Evolutionary conservation across 92 coral and sea anemone genomes (phyloP).

Genomic region (Parazoanthus atlanticus): DNA sequence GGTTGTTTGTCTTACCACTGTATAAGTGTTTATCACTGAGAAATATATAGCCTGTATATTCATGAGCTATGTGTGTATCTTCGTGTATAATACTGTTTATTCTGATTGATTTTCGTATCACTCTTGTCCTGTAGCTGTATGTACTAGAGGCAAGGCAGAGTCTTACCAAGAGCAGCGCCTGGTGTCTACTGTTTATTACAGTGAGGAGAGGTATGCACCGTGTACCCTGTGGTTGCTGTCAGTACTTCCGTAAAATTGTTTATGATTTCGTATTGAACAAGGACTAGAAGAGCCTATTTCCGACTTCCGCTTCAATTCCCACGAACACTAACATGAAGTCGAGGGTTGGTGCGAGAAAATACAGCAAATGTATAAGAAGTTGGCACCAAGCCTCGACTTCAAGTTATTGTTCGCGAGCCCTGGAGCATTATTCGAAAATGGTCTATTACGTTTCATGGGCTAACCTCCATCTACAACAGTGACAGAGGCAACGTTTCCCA

Average conservation of each 20-base stretch:
- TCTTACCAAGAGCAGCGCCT: constrained; percentile 75
- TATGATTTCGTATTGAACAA: background rate
- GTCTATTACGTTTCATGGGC: background rate
- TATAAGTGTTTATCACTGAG: no score
- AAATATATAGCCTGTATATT: background rate
- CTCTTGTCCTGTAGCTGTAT: constrained; percentile 52
- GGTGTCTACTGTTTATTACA: constrained; percentile 79
- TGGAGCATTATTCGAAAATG: no score
- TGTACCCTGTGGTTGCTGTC: background rate
- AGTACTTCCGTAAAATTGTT: background rate
- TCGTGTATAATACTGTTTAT: background rate
- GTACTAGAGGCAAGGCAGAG: constrained; percentile 67
- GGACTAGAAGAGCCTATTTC: background rate
- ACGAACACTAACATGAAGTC: no score
- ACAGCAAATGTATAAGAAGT: no score
- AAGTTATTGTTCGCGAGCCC: no score
- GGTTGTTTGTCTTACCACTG: background rate
- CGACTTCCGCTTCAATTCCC: no score
- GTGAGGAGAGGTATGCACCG: constrained; percentile 82
- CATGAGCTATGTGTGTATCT: background rate
- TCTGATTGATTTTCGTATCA: background rate
- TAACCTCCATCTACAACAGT: background rate
- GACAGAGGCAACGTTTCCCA: background rate
- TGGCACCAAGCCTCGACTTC: no score
- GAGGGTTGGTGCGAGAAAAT: no score